phyloP scores from a whole-genome alignment of 2,888 invertebrate genomes.

The Meghimatium bilineatum region DNA sequence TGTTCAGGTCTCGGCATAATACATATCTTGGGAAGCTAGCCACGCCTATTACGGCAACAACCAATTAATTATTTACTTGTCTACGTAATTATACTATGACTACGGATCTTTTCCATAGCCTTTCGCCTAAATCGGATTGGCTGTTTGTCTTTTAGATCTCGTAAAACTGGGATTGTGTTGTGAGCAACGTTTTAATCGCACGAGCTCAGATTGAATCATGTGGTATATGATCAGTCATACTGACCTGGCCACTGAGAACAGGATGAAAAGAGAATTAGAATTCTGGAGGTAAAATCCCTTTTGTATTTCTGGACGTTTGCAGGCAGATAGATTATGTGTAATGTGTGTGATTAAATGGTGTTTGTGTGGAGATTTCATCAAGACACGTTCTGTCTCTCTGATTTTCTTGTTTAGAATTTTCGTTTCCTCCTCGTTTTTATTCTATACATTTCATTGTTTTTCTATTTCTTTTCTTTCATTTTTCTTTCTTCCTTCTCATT shows the following conservation, averaged over 20 bases:
- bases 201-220: neutral
- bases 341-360: neutral
- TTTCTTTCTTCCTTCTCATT: neutral
- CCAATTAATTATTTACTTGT: neutral
- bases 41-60: neutral
- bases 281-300: neutral
- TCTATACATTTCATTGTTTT: neutral
- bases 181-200: neutral
- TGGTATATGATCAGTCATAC: neutral
- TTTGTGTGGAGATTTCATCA: neutral
- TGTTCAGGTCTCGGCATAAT: too few species aligned
- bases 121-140: neutral
- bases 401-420: constrained; percentile 1
- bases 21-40: neutral
- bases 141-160: neutral
- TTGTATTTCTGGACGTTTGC: neutral
- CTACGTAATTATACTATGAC: neutral
- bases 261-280: neutral
- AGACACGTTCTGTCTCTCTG: neutral
- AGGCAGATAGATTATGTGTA: neutral
- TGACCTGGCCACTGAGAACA: neutral
- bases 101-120: neutral
- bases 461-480: neutral
- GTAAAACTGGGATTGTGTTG: neutral
- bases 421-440: neutral